Evolutionary conservation across 2,113 vertebrate genomes (phyloP).

Genomic region (Cryptomyrus ogoouensis): DNA sequence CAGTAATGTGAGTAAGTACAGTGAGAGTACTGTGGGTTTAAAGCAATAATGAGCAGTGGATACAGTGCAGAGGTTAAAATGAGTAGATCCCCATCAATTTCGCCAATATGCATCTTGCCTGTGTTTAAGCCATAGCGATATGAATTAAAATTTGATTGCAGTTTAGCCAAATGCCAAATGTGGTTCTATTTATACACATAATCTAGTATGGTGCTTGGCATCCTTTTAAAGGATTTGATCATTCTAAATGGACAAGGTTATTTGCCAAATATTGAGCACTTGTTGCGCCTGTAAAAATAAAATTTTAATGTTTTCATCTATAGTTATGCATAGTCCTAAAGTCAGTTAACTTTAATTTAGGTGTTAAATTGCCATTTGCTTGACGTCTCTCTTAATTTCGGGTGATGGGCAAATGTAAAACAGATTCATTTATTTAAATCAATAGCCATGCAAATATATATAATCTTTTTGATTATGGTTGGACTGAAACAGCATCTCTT

Average conservation of each 20-base stretch:
- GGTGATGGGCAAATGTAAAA: background rate
- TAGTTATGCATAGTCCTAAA: background rate
- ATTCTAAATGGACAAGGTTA: background rate
- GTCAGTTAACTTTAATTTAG: background rate
- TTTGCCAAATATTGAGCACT: background rate
- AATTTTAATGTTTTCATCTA: background rate
- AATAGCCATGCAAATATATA: background rate
- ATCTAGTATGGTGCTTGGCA: background rate
- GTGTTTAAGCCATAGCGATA: background rate
- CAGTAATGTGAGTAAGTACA: background rate
- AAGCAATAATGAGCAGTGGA: background rate
- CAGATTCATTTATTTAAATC: background rate
- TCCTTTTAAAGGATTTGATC: background rate
- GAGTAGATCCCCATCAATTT: background rate
- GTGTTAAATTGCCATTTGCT: background rate
- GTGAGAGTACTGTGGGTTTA: background rate
- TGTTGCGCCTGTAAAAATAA: background rate
- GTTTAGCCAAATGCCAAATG: background rate
- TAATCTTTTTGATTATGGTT: background rate
- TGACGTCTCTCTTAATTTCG: background rate
- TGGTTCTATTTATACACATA: background rate
- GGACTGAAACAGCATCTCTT: background rate
- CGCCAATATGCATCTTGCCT: background rate
- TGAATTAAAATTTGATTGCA: background rate
- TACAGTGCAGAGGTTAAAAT: background rate